These are phyloP conservation scores for Zaprionus vittiger DNA, from an alignment of 1,140 invertebrate genomes.

Conservation along the genomic window DNA sequence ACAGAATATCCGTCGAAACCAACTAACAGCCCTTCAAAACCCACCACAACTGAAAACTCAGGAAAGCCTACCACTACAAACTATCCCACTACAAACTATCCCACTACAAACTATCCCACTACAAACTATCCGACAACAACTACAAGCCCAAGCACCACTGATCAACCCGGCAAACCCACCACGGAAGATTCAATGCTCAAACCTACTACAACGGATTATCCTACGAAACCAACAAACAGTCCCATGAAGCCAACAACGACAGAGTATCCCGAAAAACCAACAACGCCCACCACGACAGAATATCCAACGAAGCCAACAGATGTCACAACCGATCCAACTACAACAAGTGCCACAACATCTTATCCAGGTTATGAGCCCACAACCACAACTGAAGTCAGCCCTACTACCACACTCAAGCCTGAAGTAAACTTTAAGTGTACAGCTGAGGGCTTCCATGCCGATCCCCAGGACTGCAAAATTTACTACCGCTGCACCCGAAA, in stretches of 20 bases:
- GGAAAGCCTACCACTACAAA: conserved; percentile 27
- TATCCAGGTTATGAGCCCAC: conserved; percentile 45
- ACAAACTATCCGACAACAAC: conserved; percentile 34
- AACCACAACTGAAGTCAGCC: conserved; percentile 45
- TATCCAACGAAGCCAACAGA: conserved; percentile 29
- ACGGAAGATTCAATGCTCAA: conserved; percentile 20
- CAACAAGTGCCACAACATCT: conserved; percentile 43
- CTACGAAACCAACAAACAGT: conserved; percentile 49
- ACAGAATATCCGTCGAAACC: conserved; percentile 29
- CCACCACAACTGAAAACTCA: conserved; percentile 30
- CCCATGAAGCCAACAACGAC: conserved; percentile 31
- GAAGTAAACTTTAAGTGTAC: conserved; percentile 60
- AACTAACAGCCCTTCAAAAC: conserved; percentile 32
- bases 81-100: conserved; percentile 29
- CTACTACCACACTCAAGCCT: conserved; percentile 53
- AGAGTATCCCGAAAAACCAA: conserved; percentile 20
- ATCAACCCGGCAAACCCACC: conserved; percentile 24
- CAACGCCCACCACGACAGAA: conserved; percentile 24
- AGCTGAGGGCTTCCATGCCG: conserved; percentile 64
- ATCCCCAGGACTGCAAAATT: conserved; percentile 87
- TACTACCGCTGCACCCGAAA: conserved; percentile 89
- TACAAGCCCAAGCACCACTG: conserved; percentile 23
- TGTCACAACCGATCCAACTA: conserved; percentile 41
- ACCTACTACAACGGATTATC: conserved; percentile 29
- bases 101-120: conserved; percentile 33